phyloP scores from a whole-genome alignment of 2,113 vertebrate species.

The Passerina amoena region DNA sequence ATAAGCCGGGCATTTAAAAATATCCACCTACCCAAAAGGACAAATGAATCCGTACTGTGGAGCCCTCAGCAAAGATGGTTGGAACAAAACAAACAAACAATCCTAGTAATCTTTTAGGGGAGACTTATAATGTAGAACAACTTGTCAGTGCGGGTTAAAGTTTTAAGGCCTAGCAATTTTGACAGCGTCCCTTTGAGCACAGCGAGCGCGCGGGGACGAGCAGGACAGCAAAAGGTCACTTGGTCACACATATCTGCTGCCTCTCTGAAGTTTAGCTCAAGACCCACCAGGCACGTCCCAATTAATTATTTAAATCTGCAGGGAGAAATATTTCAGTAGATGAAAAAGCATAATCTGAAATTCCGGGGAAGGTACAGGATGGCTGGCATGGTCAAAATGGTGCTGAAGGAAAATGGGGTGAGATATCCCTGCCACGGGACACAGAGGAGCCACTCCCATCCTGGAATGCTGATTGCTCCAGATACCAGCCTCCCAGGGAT shows the following conservation, averaged over 20 bases:
- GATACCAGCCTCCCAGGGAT: background rate
- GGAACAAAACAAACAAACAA: slow-evolving; percentile 50
- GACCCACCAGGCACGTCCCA: slow-evolving; percentile 43
- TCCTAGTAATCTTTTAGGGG: slow-evolving; percentile 45
- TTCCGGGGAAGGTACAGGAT: background rate
- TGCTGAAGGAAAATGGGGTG: background rate
- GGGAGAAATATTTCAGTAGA: background rate
- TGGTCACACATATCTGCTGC: slow-evolving; percentile 44
- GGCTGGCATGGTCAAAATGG: background rate
- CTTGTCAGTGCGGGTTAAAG: slow-evolving; percentile 61
- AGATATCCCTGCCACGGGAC: accelerated
- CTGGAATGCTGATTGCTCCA: background rate
- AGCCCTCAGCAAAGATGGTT: slow-evolving; percentile 61
- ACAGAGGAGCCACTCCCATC: background rate
- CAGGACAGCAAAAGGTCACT: slow-evolving; percentile 62
- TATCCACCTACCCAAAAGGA: slow-evolving; percentile 47
- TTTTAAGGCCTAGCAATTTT: slow-evolving; percentile 66
- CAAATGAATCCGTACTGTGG: background rate
- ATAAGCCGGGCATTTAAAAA: slow-evolving; percentile 47
- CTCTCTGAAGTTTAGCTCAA: slow-evolving; percentile 45
- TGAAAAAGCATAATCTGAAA: background rate
- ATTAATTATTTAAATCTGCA: slow-evolving; percentile 66
- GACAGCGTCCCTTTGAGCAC: slow-evolving; percentile 64
- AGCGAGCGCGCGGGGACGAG: slow-evolving; percentile 45
- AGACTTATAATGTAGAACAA: slow-evolving; percentile 60